phyloP scores from a whole-genome alignment of 2,113 vertebrate genomes.

The Talpa occidentalis region DNA sequence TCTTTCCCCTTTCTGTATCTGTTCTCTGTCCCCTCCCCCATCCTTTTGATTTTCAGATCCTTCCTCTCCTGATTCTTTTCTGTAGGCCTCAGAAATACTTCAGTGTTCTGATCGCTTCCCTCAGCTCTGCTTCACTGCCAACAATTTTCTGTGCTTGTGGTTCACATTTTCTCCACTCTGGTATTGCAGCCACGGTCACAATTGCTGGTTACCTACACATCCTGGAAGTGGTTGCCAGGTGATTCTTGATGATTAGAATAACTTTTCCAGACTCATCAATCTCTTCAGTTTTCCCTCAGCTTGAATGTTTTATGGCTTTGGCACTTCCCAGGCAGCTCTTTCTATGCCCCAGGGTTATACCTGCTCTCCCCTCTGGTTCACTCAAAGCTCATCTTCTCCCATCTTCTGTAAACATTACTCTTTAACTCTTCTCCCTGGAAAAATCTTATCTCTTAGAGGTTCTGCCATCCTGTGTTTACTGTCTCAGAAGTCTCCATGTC shows the following conservation, averaged over 20 bases:
- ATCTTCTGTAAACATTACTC: not conserved
- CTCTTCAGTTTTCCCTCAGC: not conserved
- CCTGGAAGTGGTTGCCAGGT: not conserved
- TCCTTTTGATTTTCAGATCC: not conserved
- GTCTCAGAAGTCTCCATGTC: not conserved
- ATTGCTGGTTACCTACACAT: too few species aligned
- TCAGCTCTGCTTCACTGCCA: not conserved
- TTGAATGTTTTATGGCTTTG: not conserved
- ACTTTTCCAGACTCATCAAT: too few species aligned
- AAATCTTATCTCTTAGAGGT: not conserved
- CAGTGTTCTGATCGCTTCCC: not conserved
- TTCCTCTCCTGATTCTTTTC: not conserved
- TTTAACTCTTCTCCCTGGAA: not conserved
- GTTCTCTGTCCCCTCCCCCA: too few species aligned
- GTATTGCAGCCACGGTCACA: rapidly evolving
- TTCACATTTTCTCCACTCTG: not conserved
- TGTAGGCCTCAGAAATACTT: not conserved
- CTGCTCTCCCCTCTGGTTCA: not conserved
- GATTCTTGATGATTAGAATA: not conserved
- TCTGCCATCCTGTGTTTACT: not conserved
- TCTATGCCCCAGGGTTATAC: not conserved
- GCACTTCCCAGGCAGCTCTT: not conserved
- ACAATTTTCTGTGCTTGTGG: not conserved
- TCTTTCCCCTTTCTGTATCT: too few species aligned
- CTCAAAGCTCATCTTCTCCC: not conserved